Conservation (phyloP, 53 echinoderm and acorn worm species). For the Arbacia lixula region DNA sequence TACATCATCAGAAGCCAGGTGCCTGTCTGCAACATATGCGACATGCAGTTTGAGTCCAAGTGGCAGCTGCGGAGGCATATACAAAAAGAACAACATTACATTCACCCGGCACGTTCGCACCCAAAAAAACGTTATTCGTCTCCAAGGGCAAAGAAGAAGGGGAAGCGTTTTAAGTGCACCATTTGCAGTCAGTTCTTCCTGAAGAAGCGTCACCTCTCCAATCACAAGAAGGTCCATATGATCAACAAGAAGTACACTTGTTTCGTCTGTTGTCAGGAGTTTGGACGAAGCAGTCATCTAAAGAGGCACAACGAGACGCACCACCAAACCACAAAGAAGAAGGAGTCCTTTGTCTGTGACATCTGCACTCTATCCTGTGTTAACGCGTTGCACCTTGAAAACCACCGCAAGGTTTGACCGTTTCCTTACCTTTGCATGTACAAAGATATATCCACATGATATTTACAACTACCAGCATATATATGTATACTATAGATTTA, state of each 20-base stretch:
- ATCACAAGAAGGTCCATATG: not conserved
- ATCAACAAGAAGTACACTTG: not conserved
- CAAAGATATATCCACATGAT: no score
- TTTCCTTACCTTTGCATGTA: no score
- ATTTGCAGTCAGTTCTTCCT: not conserved
- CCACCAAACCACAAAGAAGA: not conserved
- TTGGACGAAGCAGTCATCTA: not conserved
- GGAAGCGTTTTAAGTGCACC: not conserved
- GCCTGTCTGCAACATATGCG: no score
- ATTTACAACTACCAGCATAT: no score
- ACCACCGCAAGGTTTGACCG: no score
- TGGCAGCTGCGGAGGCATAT: not conserved
- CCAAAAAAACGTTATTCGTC: no score
- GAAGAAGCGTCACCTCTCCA: no score
- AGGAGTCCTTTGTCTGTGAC: not conserved
- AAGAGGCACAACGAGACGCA: not conserved
- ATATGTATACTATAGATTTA: no score
- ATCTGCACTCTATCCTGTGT: conserved; percentile 20
- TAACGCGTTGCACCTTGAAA: conserved; percentile 1
- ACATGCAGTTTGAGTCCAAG: no score
- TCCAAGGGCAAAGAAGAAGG: not conserved
- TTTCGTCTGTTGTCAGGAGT: not conserved
- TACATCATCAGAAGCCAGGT: no score
- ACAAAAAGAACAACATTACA: not conserved
- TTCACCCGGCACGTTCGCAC: not conserved